Percentiles rank a stretch among this genome's conserved stretches.
Evolutionary conservation across 2,888 invertebrate genomes (phyloP).

Genomic region (Gerris lacustris): DNA sequence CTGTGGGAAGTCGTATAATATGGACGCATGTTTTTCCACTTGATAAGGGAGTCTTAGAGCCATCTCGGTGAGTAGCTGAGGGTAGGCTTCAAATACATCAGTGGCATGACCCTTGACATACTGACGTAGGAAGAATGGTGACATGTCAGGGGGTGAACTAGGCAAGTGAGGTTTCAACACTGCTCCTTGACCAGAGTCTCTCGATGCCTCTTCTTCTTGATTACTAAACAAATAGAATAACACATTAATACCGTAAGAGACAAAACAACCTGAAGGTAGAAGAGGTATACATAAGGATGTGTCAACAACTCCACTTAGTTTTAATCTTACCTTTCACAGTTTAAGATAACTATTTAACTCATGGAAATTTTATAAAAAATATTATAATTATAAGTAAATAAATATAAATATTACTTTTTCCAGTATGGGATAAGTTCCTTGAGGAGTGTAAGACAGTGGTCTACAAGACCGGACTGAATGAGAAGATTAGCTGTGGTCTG

Average conservation of each 20-base stretch:
- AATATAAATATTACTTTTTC: slow-evolving; percentile 42
- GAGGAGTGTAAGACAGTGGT: slow-evolving; percentile 58
- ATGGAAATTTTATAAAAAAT: too few relatives aligned
- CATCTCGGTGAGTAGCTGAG: slow-evolving; percentile 89
- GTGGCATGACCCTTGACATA: slow-evolving; percentile 83
- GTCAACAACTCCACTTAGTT: too few relatives aligned
- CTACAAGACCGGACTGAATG: slow-evolving; percentile 55
- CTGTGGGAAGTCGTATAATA: slow-evolving; percentile 33
- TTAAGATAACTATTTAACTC: too few relatives aligned
- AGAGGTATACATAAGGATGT: neutral
- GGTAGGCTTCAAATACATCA: slow-evolving; percentile 88
- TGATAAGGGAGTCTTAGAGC: slow-evolving; percentile 76
- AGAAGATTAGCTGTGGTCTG: slow-evolving; percentile 57
- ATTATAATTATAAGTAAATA: too few relatives aligned
- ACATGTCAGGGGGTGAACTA: slow-evolving; percentile 81
- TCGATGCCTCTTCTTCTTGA: slow-evolving; percentile 36
- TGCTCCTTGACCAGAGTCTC: slow-evolving; percentile 48
- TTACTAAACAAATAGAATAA: slow-evolving; percentile 30
- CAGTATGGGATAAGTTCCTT: slow-evolving; percentile 64
- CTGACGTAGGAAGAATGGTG: slow-evolving; percentile 84
- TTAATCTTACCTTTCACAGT: too few relatives aligned
- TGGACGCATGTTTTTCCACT: slow-evolving; percentile 33
- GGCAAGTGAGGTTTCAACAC: slow-evolving; percentile 70
- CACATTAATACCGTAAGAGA: neutral
- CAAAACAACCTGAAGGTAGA: neutral